Base-by-base conservation (phyloP, 2,797 vertebrate genomes). In the Enteromius viviparus region DNA sequence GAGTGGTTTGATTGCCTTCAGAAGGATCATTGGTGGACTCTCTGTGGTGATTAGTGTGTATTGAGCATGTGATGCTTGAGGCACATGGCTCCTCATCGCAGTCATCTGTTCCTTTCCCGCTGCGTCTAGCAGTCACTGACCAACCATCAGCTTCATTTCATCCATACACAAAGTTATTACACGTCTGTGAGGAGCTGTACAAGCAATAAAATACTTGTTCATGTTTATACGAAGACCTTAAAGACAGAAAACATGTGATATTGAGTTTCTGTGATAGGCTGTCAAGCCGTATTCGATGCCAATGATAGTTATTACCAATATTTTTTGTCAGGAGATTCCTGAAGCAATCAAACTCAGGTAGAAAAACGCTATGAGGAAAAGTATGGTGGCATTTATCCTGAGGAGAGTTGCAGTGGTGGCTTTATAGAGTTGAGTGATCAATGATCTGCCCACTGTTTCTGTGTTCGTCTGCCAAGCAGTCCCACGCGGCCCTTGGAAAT, bases 401-500 rank as follows among this genome's bases (percentile, higher is more conserved):
- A 65, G 42, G 5, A 49, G 51, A 40, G 60, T 40, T 53, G 45
- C 37, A 21, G 53, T 53, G n/a, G 55, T 47, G 65, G 8, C 47
- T 76, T 47, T 51, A 26, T 66, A 49, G 21, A 85, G 86, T 89
- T 89, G 90, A 93, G 90, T 92, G 90, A 92, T 89, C 90, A 92
- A 90, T 70, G 66, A 87, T 91, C 87, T 60, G 83, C 93, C 91
- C 87, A 90, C 92, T 79, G 78, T 84, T 49, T 83, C 86, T 89
- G 81, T 93, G 91, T 91, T 90, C 89, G 85, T 76, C 83, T 88
- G 90, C 92, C 91, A 90, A 81, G 19, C 81, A n/a, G 23, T 89
- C 93, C 93, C 87, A 94, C 91, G 34, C 87, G 86, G 88, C 88
- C 88, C 81, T 32, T 21, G 79, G 65, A 83, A 91, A 90, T 90